phyloP scores from a whole-genome alignment of 2,888 invertebrate species.

The Odontocerum albicorne region DNA sequence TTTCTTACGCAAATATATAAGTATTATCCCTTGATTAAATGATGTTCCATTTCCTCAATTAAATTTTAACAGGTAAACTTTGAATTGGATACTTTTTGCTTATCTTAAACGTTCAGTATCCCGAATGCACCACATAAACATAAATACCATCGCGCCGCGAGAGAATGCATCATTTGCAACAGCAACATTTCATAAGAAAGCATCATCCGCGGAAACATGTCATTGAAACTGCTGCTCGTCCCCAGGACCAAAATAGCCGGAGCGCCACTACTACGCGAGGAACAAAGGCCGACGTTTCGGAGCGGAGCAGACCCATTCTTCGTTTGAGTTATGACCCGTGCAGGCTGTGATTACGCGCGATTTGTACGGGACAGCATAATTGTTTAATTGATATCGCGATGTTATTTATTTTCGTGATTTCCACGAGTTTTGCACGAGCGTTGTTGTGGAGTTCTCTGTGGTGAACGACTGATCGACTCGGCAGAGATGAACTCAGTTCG shows the following conservation, averaged over 20 bases:
- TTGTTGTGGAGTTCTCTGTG: constrained; percentile 6
- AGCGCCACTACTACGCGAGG: background rate
- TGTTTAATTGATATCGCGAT: constrained; percentile 63
- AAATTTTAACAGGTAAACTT: too few relatives aligned
- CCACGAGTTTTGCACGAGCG: constrained; percentile 49
- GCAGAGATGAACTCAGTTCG: too few relatives aligned
- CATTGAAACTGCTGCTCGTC: constrained; percentile 24
- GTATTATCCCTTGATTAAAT: too few relatives aligned
- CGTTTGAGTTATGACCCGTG: constrained; percentile 57
- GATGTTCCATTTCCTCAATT: too few relatives aligned
- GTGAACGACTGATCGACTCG: background rate
- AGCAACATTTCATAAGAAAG: constrained; percentile 21
- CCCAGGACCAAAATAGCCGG: constrained; percentile 5
- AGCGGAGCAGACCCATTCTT: constrained; percentile 18
- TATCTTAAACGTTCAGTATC: too few relatives aligned
- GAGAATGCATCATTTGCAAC: too few relatives aligned
- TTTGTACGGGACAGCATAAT: constrained; percentile 63
- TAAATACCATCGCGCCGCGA: too few relatives aligned
- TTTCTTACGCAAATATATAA: too few relatives aligned
- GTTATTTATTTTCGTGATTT: constrained; percentile 61
- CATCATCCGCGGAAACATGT: constrained; percentile 31
- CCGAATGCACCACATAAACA: too few relatives aligned
- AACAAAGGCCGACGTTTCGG: constrained; percentile 15
- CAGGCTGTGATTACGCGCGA: constrained; percentile 61
- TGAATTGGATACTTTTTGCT: too few relatives aligned